A percentile compares a stretch with the other conserved stretches of the same genome.
phyloP scores from a whole-genome alignment of 2,888 invertebrate species.

The Imbricaverruca yamaguchii region DNA sequence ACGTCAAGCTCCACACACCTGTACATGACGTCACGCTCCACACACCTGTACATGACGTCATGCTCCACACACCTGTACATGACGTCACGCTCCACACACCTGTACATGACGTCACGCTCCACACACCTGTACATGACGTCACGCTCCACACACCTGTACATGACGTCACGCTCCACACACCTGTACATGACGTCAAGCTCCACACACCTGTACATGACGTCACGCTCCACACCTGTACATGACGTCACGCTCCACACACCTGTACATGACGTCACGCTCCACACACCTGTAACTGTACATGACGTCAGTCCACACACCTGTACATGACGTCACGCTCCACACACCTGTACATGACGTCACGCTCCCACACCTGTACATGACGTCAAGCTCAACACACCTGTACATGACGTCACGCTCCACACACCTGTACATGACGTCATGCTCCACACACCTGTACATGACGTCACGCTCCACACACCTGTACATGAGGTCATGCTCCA shows the following conservation, averaged over 20 bases:
- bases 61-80: constrained; percentile 47
- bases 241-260: constrained; percentile 40
- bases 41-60: too few relatives aligned
- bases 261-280: constrained; percentile 51
- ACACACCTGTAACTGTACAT: too few relatives aligned
- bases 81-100: constrained; percentile 50
- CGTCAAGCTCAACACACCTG: too few relatives aligned
- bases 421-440: constrained; percentile 52
- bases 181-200: constrained; percentile 49
- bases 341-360: too few relatives aligned
- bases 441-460: too few relatives aligned
- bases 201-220: constrained; percentile 50
- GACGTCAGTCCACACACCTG: constrained; percentile 41
- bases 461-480: constrained; percentile 41
- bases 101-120: constrained; percentile 25
- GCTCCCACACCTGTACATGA: constrained; percentile 48
- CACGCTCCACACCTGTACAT: too few relatives aligned
- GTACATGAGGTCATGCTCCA: constrained; percentile 51
- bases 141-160: too few relatives aligned
- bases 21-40: constrained; percentile 51
- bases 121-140: constrained; percentile 51
- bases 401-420: constrained; percentile 30
- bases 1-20: constrained; percentile 41
- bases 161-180: constrained; percentile 38
- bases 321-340: constrained; percentile 52